phyloP scores from a whole-genome alignment of 1,140 invertebrate species.

The honey bee (Apis mellifera) region Amel_HAv3.1 CM009935.2:7313501-7314000 shows the following conservation, averaged over 20 bases:
- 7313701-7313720: slow-evolving; percentile 31
- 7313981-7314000: slow-evolving; percentile 24
- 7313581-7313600: not conserved
- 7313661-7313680: not conserved
- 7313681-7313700: not conserved
- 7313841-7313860: slow-evolving; percentile 37
- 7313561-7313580: not conserved
- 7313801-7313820: slow-evolving; percentile 26
- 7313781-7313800: slow-evolving; percentile 19
- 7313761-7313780: slow-evolving; percentile 39
- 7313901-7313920: not conserved
- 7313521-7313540: not conserved
- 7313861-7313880: slow-evolving; percentile 45
- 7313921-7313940: not conserved
- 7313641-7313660: not conserved
- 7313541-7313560: not conserved
- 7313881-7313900: slow-evolving; percentile 16
- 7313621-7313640: not conserved
- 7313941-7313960: slow-evolving; percentile 2
- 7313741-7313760: slow-evolving; percentile 45
- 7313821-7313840: not conserved
- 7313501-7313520: not conserved
- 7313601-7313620: not conserved
- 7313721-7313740: slow-evolving; percentile 47
- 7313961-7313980: slow-evolving; percentile 5